Percentiles rank a stretch among this genome's conserved stretches.
Conservation (phyloP, 2,113 vertebrate species). For the Balaenoptera acutorostrata region DNA sequence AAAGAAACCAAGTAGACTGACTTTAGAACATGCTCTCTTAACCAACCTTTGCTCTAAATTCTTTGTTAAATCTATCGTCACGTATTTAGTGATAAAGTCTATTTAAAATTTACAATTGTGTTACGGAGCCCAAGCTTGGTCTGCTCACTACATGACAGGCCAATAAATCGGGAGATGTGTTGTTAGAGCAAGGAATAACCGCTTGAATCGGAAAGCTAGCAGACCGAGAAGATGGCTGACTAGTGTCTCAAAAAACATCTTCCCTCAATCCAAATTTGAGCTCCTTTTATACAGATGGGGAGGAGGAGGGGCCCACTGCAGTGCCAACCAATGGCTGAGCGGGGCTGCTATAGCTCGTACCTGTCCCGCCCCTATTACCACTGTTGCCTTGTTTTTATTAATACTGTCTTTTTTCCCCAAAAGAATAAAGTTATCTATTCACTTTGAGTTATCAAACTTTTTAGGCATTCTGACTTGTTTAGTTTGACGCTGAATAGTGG, state of each 20-base stretch:
- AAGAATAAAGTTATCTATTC: conserved; percentile 28
- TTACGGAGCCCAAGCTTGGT: background rate
- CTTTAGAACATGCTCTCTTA: background rate
- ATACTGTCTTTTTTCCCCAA: background rate
- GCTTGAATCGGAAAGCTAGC: background rate
- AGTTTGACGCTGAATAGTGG: background rate
- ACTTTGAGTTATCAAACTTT: background rate
- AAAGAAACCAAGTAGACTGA: background rate
- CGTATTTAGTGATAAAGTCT: background rate
- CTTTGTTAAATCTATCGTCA: background rate
- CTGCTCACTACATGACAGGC: background rate
- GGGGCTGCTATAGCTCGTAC: accelerated
- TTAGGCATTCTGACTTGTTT: conserved; percentile 1
- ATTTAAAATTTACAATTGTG: background rate
- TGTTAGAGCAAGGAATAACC: background rate
- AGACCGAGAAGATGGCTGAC: background rate
- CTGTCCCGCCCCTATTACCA: background rate
- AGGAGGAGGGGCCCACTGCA: background rate
- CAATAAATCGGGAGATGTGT: background rate
- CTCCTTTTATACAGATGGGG: background rate
- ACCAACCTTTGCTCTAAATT: background rate
- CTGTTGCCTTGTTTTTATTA: background rate
- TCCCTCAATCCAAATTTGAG: background rate
- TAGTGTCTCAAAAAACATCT: background rate
- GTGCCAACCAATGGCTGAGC: background rate